These are phyloP conservation scores for Masticophis lateralis DNA, from an alignment of 2,797 vertebrate genomes.

Conservation along the genomic window DNA sequence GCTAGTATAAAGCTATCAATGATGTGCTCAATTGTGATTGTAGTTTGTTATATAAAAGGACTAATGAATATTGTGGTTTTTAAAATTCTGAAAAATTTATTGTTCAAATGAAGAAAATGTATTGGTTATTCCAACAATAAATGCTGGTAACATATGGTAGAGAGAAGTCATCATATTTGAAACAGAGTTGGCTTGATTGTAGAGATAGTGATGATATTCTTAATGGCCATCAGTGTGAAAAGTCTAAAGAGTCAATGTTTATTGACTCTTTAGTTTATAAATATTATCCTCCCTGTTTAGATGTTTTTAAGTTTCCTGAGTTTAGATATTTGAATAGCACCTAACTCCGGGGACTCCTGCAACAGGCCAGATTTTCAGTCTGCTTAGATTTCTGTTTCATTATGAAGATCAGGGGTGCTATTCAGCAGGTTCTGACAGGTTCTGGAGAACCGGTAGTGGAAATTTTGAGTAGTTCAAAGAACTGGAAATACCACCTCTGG, in stretches of 20 bases:
- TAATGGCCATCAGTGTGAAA: not conserved
- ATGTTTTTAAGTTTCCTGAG: not conserved
- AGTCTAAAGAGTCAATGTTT: not conserved
- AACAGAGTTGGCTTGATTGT: not conserved
- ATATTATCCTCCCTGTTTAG: not conserved
- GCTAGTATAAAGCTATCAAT: not conserved
- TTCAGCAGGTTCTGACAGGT: too few species aligned
- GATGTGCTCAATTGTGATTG: not conserved
- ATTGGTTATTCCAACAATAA: not conserved
- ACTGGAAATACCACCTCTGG: too few species aligned
- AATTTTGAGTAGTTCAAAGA: too few species aligned
- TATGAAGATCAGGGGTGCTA: not conserved
- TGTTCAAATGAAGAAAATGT: not conserved
- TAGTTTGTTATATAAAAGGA: not conserved
- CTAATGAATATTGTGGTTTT: not conserved
- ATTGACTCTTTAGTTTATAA: not conserved
- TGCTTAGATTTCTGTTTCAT: not conserved
- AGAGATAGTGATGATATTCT: not conserved
- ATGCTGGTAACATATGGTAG: not conserved
- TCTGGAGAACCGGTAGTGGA: too few species aligned
- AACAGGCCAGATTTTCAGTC: not conserved
- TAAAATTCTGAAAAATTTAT: not conserved
- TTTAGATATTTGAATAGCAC: not conserved
- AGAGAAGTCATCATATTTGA: not conserved
- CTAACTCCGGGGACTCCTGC: not conserved